Evolutionary conservation across 2,797 vertebrate genomes (phyloP), one percentile per base, ranked within the genome.

Genomic region (Limnodromus scolopaceus): DNA sequence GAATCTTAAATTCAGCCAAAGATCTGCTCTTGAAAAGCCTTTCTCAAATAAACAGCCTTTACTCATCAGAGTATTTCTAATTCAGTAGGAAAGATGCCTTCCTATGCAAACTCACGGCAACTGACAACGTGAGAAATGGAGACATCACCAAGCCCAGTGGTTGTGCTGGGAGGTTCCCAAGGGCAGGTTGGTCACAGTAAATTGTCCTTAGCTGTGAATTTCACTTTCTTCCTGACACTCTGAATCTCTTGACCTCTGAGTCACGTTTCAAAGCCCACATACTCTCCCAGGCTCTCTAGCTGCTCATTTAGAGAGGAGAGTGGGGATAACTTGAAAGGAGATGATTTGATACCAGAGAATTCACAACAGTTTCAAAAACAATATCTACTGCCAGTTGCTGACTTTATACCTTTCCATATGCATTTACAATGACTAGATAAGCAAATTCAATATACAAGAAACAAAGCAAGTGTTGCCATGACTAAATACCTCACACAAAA

Each of bases 151-250:
- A 83, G 60, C 34, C 61, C 87, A 71, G 46, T 75, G 84, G 61
- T 46, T 69, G 65, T 24, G n/a, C 75, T 30, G 27, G 55, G 72
- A 87, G 14, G 18, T 58, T 94, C 25, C 63, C 66, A 43, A 36
- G 60, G 61, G 61, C 60, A 86, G 24, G 19, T 3, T 86, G 81
- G 57, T 80, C 89, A 69, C 23, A 28, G 36, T 76, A 88, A 91
- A 79, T 89, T 91, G n/a, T 61, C 53, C 54, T 57, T 34, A 72
- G 18, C 76, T 94, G 60, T 92, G 87, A 91, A 78, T 80, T 87
- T 86, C 45, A 46, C 61, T 91, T 75, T 63, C 27, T 51, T 51
- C 57, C 38, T 0, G 36, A 79, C 54, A 84, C 54, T 77, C 46
- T 68, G 46, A 78, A 77, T 61, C 38, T 84, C 38, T 38, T 57